phyloP scores from a whole-genome alignment of 2,113 vertebrate genomes.

The Chloropsis cyanopogon region DNA sequence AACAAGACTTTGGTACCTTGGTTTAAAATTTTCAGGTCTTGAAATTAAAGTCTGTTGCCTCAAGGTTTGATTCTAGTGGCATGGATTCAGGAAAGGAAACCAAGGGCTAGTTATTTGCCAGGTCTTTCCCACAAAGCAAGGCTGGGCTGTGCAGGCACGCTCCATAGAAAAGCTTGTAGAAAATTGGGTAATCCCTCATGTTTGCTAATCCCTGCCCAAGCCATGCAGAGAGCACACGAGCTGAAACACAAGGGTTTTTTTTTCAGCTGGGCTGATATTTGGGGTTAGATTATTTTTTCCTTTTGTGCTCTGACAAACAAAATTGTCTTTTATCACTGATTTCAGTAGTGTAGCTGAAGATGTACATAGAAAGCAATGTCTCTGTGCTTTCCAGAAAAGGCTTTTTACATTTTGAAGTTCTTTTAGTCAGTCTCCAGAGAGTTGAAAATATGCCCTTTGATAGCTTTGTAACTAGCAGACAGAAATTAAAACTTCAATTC shows the following conservation, averaged over 20 bases:
- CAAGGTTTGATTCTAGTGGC: background rate
- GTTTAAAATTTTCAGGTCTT: background rate
- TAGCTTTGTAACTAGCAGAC: background rate
- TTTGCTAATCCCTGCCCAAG: background rate
- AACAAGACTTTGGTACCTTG: background rate
- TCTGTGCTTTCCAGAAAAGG: background rate
- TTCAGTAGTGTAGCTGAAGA: background rate
- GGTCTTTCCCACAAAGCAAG: background rate
- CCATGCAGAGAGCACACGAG: rapidly evolving
- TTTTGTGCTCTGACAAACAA: background rate
- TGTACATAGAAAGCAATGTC: background rate
- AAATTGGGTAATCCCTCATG: rapidly evolving
- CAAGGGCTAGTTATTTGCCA: background rate
- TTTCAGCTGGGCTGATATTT: background rate
- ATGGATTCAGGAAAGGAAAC: background rate
- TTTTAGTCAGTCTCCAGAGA: background rate
- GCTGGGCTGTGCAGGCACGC: rapidly evolving
- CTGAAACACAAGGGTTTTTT: background rate
- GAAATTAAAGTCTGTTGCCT: background rate
- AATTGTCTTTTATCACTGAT: background rate
- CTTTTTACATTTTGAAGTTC: background rate
- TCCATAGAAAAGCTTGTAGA: background rate
- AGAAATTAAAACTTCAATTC: background rate
- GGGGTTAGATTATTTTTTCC: background rate
- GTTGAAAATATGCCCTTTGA: background rate